Conservation (phyloP, 2,888 invertebrate species). For the Neoscelio sp. region DNA sequence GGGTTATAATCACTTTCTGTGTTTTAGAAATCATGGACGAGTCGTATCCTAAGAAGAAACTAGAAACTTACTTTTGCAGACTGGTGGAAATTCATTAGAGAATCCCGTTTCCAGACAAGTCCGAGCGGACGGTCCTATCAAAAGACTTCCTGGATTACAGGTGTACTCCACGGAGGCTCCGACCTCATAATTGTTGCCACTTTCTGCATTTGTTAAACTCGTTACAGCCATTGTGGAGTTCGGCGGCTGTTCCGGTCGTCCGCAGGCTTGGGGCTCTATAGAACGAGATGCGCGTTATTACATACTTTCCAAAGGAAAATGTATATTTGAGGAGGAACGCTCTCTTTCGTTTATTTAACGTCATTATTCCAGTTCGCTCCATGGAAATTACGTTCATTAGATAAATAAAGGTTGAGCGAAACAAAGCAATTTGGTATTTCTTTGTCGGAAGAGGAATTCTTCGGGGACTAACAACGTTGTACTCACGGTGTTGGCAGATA, state of each 20-base stretch:
- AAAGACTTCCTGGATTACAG: constrained; percentile 93
- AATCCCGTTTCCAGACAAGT: constrained; percentile 96
- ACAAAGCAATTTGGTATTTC: too few species aligned
- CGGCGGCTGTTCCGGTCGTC: constrained; percentile 95
- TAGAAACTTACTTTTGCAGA: constrained; percentile 92
- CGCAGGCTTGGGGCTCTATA: constrained; percentile 94
- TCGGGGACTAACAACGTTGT: background rate
- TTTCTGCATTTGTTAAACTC: constrained; percentile 83
- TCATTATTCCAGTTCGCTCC: background rate
- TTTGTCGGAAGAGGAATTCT: background rate
- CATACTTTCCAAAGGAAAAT: constrained; percentile 56
- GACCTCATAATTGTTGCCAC: constrained; percentile 88
- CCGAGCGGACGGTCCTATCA: constrained; percentile 93
- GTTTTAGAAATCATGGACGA: constrained; percentile 21
- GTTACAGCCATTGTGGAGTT: constrained; percentile 92
- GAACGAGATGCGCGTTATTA: constrained; percentile 48
- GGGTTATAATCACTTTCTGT: constrained; percentile 6
- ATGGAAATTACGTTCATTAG: constrained; percentile 8
- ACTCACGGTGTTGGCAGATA: constrained; percentile 97
- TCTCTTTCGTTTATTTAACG: constrained; percentile 5
- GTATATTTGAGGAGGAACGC: too few species aligned
- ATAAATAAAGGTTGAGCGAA: too few species aligned
- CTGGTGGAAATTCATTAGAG: constrained; percentile 96
- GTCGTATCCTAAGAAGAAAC: background rate
- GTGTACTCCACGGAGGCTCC: constrained; percentile 93